These are phyloP conservation scores for Catharus fuscescens DNA, from an alignment of 2,113 vertebrate species.

Conservation along the genomic window DNA sequence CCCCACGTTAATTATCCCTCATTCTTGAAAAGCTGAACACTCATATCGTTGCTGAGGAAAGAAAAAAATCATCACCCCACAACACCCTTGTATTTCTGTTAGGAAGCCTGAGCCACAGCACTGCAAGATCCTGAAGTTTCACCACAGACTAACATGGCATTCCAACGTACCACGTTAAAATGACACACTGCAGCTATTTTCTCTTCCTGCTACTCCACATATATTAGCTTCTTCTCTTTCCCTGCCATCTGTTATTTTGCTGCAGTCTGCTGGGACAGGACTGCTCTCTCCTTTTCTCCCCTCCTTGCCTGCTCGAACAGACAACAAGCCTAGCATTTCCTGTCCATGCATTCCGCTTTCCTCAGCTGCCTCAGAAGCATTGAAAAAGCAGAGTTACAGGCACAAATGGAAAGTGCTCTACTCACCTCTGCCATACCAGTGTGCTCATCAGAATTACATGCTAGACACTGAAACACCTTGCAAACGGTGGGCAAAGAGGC, in stretches of 20 bases:
- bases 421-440: not conserved
- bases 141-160: not conserved
- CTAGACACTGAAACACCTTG: not conserved
- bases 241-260: constrained; percentile 2
- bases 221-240: not conserved
- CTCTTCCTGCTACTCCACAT: not conserved
- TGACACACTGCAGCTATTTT: constrained; percentile 22
- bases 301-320: not conserved
- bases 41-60: rapidly evolving
- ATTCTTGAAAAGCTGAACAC: not conserved
- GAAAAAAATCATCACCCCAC: not conserved
- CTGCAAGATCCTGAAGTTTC: not conserved
- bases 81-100: not conserved
- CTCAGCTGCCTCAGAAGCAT: not conserved
- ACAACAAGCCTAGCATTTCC: not conserved
- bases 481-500: not conserved
- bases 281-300: not conserved
- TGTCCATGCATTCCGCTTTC: not conserved
- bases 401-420: not conserved
- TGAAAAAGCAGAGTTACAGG: not conserved
- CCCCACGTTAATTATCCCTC: rapidly evolving
- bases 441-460: not conserved
- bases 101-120: not conserved
- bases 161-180: not conserved
- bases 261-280: constrained; percentile 48